A percentile compares a stretch with the other conserved stretches of the same genome.
These are phyloP conservation scores for Ctenosaura bakeri DNA, from an alignment of 2,797 vertebrate genomes.

Conservation along the genomic window DNA sequence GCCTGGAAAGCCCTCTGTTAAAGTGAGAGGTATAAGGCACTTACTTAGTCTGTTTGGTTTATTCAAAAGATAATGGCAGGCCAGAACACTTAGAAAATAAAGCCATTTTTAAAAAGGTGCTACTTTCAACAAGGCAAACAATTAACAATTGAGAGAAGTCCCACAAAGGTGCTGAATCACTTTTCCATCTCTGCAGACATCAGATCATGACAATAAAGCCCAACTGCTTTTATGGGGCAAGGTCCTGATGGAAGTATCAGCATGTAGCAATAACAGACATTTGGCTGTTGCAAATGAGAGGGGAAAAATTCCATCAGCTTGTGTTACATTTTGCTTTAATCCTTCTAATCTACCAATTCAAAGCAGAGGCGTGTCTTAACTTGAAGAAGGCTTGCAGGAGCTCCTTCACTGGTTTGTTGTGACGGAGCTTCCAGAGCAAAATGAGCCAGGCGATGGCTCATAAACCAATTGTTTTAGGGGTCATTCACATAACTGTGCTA, in stretches of 20 bases:
- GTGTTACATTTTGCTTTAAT: conserved; percentile 6
- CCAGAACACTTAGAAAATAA: conserved; percentile 15
- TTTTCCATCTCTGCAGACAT: not conserved
- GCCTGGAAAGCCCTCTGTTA: not conserved
- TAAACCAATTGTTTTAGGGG: conserved; percentile 47
- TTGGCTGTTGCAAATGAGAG: conserved; percentile 9
- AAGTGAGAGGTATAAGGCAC: conserved; percentile 3
- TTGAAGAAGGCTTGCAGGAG: conserved; percentile 20
- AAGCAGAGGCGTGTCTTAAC: conserved; percentile 27
- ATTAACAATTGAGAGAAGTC: conserved; percentile 18
- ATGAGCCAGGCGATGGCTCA: conserved; percentile 28
- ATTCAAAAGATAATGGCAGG: conserved; percentile 28
- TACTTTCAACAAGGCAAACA: not conserved
- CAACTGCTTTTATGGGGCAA: not conserved
- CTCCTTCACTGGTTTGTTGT: not conserved
- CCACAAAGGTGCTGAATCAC: conserved; percentile 8
- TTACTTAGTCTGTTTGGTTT: not conserved
- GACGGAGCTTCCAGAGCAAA: conserved; percentile 20
- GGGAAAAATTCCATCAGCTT: conserved; percentile 23
- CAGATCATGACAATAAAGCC: not conserved
- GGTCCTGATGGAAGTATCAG: not conserved
- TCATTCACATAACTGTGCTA: conserved; percentile 44
- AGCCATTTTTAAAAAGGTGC: conserved; percentile 22
- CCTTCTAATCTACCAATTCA: conserved; percentile 29
- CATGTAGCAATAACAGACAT: not conserved